phyloP scores from a whole-genome alignment of 2,113 vertebrate species.

The Dipodomys ordii region DNA sequence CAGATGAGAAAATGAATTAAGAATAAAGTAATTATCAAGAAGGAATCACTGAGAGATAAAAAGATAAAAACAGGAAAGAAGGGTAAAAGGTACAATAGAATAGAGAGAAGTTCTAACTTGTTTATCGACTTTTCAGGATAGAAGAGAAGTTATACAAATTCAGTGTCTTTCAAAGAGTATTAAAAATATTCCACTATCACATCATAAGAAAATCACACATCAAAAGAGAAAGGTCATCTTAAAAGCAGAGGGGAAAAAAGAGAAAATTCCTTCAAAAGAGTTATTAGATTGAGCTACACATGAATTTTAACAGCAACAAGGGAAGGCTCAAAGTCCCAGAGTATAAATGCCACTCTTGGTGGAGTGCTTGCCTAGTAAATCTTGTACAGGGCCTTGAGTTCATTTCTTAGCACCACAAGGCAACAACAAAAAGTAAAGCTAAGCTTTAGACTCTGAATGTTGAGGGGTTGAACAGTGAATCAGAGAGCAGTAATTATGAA shows the following conservation, averaged over 20 bases:
- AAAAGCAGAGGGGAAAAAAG: background rate
- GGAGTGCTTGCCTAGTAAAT: too few species aligned
- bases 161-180: background rate
- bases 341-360: background rate
- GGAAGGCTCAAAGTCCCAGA: background rate
- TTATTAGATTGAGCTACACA: background rate
- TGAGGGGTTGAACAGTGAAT: background rate
- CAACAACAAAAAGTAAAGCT: background rate
- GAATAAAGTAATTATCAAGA: background rate
- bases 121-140: background rate
- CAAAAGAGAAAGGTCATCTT: too few species aligned
- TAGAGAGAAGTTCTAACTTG: background rate
- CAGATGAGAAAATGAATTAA: background rate
- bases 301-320: background rate
- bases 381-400: too few species aligned
- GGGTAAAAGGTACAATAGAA: background rate
- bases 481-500: too few species aligned
- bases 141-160: background rate
- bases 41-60: background rate
- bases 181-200: background rate
- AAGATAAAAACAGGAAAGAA: conserved; percentile 19
- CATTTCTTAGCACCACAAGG: too few species aligned
- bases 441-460: background rate
- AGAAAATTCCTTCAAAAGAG: background rate
- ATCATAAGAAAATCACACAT: background rate